Conservation (phyloP, 2,797 vertebrate species). For the Tadarida brasiliensis region DNA sequence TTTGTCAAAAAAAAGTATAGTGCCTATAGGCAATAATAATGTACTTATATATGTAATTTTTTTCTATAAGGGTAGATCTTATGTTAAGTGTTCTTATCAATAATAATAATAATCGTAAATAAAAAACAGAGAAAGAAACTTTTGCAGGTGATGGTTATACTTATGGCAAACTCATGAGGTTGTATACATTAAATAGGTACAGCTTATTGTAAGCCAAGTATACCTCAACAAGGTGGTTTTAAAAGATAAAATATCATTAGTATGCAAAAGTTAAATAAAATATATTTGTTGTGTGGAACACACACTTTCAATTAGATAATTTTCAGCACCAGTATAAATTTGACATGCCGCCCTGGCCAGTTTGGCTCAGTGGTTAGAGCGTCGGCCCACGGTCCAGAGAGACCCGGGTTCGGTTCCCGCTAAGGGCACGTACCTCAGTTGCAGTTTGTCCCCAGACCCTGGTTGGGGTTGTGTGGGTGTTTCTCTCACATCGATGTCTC, state of each 20-base stretch:
- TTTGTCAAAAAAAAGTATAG: neutral
- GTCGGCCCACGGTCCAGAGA: too few relatives aligned
- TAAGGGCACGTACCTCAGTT: too few relatives aligned
- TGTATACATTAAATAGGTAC: neutral
- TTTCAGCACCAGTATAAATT: neutral
- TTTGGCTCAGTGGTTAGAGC: too few relatives aligned
- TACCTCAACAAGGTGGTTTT: neutral
- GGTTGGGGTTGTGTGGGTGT: too few relatives aligned
- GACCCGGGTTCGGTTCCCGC: too few relatives aligned
- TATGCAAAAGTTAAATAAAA: conserved; percentile 48
- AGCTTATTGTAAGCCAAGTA: neutral
- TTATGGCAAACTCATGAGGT: neutral
- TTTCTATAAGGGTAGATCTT: neutral
- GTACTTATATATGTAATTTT: neutral
- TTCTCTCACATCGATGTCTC: too few relatives aligned
- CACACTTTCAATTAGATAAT: neutral
- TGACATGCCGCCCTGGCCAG: neutral
- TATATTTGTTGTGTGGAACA: neutral
- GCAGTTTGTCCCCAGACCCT: too few relatives aligned
- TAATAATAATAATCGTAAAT: neutral
- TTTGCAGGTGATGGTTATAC: neutral
- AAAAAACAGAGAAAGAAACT: neutral
- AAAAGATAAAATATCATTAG: neutral
- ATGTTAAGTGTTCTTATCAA: neutral
- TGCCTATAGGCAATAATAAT: neutral